Conservation (phyloP, 2,797 vertebrate genomes). For the Moxostoma hubbsi region DNA sequence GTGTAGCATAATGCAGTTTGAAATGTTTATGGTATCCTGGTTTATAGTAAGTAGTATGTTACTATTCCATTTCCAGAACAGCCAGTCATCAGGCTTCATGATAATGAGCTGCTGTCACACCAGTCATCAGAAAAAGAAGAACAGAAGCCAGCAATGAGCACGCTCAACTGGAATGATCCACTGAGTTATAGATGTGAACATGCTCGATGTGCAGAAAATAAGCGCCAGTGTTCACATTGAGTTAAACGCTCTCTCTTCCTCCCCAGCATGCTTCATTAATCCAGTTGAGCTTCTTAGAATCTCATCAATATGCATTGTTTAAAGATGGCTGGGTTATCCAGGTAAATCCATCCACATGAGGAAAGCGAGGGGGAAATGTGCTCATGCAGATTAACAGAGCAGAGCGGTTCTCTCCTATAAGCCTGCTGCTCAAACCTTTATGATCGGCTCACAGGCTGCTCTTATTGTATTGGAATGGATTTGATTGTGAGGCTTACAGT, state of each 20-base stretch:
- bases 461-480: conserved; percentile 49
- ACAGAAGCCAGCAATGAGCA: no score
- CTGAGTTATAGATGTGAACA: no score
- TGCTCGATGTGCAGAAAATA: conserved; percentile 13
- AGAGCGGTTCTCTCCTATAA: conserved; percentile 11
- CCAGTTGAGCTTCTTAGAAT: conserved; percentile 79
- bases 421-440: conserved; percentile 18
- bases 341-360: conserved; percentile 63
- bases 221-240: neutral
- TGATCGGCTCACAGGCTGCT: conserved; percentile 6
- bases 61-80: no score
- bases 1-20: no score
- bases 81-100: no score
- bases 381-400: conserved; percentile 31
- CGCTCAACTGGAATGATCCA: no score
- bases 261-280: conserved; percentile 68
- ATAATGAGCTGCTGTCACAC: no score
- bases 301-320: conserved; percentile 80
- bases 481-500: conserved; percentile 49
- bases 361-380: conserved; percentile 26
- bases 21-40: no score
- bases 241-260: neutral
- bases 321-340: conserved; percentile 76
- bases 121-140: no score
- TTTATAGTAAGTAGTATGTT: no score